A percentile compares a stretch with the other conserved stretches of the same genome.
phyloP scores from a whole-genome alignment of 2,797 vertebrate genomes.

The Selene dorsalis region DNA sequence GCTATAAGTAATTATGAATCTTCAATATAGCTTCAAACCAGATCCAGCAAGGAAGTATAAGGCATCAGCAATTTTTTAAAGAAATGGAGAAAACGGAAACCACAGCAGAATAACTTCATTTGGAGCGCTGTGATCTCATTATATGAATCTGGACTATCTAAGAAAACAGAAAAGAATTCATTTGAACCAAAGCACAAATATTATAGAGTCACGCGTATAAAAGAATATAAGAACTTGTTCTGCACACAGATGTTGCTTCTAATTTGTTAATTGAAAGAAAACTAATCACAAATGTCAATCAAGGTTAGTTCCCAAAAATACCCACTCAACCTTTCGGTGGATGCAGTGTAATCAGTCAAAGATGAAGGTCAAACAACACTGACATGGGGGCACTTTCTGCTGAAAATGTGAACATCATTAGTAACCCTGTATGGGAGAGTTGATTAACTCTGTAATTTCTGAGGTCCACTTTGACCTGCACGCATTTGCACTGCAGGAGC shows the following conservation, averaged over 20 bases:
- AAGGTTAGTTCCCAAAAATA: constrained; percentile 38
- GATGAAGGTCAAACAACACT: constrained; percentile 68
- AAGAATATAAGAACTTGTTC: constrained; percentile 24
- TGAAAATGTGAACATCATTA: constrained; percentile 68
- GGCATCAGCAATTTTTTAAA: constrained; percentile 45
- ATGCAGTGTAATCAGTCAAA: constrained; percentile 63
- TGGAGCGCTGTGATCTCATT: constrained; percentile 47
- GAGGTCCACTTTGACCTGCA: constrained; percentile 71
- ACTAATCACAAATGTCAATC: constrained; percentile 60
- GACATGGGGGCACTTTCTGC: constrained; percentile 43
- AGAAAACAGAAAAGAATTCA: constrained; percentile 10
- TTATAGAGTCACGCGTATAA: constrained; percentile 17
- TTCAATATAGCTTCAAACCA: constrained; percentile 41
- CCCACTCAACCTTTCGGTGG: constrained; percentile 60
- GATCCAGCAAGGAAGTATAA: constrained; percentile 8
- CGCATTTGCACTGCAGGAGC: constrained; percentile 57
- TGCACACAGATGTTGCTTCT: constrained; percentile 41
- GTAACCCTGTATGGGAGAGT: constrained; percentile 54
- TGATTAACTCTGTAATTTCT: constrained; percentile 70
- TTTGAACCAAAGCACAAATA: constrained; percentile 29
- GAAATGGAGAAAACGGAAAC: constrained; percentile 39
- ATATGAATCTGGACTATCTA: constrained; percentile 34
- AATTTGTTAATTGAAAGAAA: constrained; percentile 60
- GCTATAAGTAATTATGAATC: constrained; percentile 43
- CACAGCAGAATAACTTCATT: constrained; percentile 55